phyloP scores from a whole-genome alignment of 2,113 vertebrate species.

The Amphiprion ocellaris region DNA sequence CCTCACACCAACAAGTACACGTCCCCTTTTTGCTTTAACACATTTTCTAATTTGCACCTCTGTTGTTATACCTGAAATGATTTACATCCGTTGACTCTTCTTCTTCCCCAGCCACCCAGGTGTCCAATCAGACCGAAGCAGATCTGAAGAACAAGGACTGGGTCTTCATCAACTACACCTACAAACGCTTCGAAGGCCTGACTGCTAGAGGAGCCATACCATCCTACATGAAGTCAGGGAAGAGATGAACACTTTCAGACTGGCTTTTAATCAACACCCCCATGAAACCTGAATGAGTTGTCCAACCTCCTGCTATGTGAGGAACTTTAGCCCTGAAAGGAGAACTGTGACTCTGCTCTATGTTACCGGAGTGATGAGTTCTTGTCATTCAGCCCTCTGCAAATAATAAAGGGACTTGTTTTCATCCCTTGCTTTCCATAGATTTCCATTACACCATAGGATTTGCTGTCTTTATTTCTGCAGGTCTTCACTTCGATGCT shows the following conservation, averaged over 20 bases:
- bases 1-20: conserved; percentile 92
- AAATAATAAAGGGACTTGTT: conserved; percentile 39
- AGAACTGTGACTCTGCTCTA: conserved; percentile 6
- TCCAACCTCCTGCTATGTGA: conserved; percentile 12
- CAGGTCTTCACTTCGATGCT: conserved; percentile 22
- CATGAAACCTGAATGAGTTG: conserved; percentile 13
- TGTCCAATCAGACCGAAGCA: conserved; percentile 92
- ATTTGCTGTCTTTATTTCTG: conserved; percentile 50
- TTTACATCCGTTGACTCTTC: background rate
- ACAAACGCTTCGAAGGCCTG: conserved; percentile 98
- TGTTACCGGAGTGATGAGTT: conserved; percentile 9
- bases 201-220: conserved; percentile 96
- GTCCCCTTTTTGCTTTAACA: background rate
- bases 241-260: conserved; percentile 81
- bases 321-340: conserved; percentile 5
- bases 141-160: conserved; percentile 99
- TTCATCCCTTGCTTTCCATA: conserved; percentile 46
- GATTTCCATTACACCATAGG: conserved; percentile 22
- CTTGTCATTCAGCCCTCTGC: conserved; percentile 2
- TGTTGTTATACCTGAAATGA: background rate
- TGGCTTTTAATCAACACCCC: conserved; percentile 14
- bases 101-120: conserved; percentile 52
- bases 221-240: conserved; percentile 96
- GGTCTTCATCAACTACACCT: conserved; percentile 99
- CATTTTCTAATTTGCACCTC: background rate